Conservation (phyloP, 2,888 invertebrate species). For the Pyralis farinalis region DNA sequence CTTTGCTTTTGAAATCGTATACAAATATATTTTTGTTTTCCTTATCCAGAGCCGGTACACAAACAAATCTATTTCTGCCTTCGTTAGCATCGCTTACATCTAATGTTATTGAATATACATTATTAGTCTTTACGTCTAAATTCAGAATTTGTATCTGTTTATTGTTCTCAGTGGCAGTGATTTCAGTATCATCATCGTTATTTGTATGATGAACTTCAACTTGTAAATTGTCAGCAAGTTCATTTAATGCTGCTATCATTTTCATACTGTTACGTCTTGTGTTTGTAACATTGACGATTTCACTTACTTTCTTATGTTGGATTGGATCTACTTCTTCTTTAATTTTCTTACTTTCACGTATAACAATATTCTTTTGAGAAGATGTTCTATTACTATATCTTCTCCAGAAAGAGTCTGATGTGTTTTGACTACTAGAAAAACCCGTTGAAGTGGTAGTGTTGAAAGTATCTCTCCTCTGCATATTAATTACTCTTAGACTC, state of each 20-base stretch:
- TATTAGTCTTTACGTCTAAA: constrained; percentile 73
- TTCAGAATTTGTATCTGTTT: constrained; percentile 77
- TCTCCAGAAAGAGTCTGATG: constrained; percentile 83
- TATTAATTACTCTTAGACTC: constrained; percentile 62
- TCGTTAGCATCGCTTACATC: constrained; percentile 61
- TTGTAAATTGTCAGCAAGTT: constrained; percentile 42
- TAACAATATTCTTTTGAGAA: constrained; percentile 58
- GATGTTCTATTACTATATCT: constrained; percentile 79
- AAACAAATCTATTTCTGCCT: constrained; percentile 63
- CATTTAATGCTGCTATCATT: constrained; percentile 63
- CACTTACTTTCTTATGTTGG: constrained; percentile 62
- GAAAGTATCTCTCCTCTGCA: constrained; percentile 84
- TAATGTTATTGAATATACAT: constrained; percentile 73
- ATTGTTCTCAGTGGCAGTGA: constrained; percentile 62
- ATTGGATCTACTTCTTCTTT: constrained; percentile 51
- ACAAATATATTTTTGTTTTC: constrained; percentile 74
- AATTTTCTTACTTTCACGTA: constrained; percentile 57
- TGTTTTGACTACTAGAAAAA: constrained; percentile 80
- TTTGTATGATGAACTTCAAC: constrained; percentile 42
- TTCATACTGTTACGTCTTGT: constrained; percentile 75
- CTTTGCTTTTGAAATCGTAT: constrained; percentile 75
- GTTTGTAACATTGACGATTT: constrained; percentile 68
- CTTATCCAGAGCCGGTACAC: constrained; percentile 59
- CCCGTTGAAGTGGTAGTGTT: constrained; percentile 83
- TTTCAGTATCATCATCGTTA: constrained; percentile 24